These are phyloP conservation scores for Anaspis maculata DNA, from an alignment of 2,888 invertebrate species.

Conservation along the genomic window DNA sequence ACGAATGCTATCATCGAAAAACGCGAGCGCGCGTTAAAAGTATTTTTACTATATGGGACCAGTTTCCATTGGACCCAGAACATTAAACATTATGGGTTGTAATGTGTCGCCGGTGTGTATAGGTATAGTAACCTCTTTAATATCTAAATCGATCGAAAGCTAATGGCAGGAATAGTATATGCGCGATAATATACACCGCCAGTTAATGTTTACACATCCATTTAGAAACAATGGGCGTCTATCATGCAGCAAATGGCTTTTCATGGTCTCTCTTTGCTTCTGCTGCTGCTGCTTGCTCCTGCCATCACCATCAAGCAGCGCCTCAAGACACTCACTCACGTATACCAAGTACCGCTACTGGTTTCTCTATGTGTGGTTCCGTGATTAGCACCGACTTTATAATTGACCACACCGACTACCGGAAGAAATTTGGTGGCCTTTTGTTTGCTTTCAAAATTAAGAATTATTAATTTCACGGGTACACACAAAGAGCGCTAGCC, in stretches of 20 bases:
- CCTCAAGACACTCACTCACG: too few relatives aligned
- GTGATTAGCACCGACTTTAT: constrained; percentile 9
- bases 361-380: constrained; percentile 8
- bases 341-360: constrained; percentile 11
- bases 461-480: too few relatives aligned
- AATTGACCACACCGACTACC: constrained; percentile 14
- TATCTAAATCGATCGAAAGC: constrained; percentile 16
- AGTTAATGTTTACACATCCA: constrained; percentile 16
- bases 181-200: constrained; percentile 16
- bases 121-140: constrained; percentile 11
- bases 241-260: constrained; percentile 16
- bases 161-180: constrained; percentile 17
- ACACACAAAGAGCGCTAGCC: too few relatives aligned
- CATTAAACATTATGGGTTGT: neutral
- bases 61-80: too few relatives aligned
- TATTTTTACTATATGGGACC: too few relatives aligned
- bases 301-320: too few relatives aligned
- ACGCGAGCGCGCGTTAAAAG: too few relatives aligned
- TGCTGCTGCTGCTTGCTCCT: too few relatives aligned
- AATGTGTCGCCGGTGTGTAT: constrained; percentile 9
- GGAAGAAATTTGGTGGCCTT: too few relatives aligned
- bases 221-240: constrained; percentile 17
- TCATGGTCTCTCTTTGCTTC: too few relatives aligned
- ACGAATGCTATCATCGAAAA: too few relatives aligned
- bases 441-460: too few relatives aligned